Evolutionary conservation across 2,888 invertebrate species (phyloP).

Genomic region (Saturnia pavonia): DNA sequence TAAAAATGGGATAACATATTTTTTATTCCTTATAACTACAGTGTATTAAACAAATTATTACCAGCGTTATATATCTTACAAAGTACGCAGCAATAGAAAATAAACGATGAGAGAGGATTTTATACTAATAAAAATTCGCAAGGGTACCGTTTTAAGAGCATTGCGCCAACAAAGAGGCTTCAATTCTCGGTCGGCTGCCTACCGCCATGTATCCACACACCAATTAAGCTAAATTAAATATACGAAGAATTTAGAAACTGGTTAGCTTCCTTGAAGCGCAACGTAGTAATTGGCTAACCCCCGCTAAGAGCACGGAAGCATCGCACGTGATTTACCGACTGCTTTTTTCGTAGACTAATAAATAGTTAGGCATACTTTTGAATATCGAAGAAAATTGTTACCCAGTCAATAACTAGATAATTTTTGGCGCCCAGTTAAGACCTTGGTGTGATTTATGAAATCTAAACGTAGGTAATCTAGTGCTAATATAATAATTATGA

Average conservation of each 20-base stretch:
- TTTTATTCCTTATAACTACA: not conserved
- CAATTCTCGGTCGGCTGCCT: conserved; percentile 77
- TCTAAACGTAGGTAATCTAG: not conserved
- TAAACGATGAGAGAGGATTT: not conserved
- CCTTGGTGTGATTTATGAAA: not conserved
- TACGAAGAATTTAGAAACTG: conserved; percentile 82
- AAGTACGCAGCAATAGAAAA: not conserved
- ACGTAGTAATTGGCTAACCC: conserved; percentile 78
- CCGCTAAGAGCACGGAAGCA: conserved; percentile 70
- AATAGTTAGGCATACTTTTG: conserved; percentile 48
- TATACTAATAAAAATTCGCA: conserved; percentile 48
- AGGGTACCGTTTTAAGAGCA: conserved; percentile 68
- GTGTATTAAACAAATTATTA: not conserved
- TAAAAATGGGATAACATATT: not conserved
- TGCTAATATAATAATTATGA: not conserved
- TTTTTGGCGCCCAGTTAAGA: not conserved
- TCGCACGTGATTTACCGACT: conserved; percentile 71
- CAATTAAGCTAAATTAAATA: conserved; percentile 80
- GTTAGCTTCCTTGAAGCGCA: conserved; percentile 80
- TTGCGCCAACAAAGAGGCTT: conserved; percentile 74
- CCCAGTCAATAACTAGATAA: not conserved
- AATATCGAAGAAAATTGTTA: conserved; percentile 35
- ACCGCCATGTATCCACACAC: conserved; percentile 71
- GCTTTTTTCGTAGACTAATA: conserved; percentile 43
- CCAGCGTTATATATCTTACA: not conserved